Percentiles rank a stretch among this genome's conserved stretches.
phyloP scores from a whole-genome alignment of 2,888 invertebrate genomes.

The Drosophila anomalata region DNA sequence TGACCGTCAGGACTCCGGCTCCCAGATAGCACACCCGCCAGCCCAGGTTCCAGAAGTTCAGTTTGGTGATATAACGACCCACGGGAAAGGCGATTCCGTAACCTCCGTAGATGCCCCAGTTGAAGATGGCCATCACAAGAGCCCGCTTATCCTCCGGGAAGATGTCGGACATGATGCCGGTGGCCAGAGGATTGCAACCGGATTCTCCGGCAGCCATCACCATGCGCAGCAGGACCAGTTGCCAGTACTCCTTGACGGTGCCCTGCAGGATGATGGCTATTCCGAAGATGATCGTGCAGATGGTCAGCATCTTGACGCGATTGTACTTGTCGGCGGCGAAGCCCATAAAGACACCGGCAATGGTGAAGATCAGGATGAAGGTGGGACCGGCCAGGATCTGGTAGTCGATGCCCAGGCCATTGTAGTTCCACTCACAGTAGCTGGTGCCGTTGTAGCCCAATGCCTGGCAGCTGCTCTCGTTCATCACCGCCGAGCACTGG shows the following conservation, averaged over 20 bases:
- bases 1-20: slow-evolving; percentile 90
- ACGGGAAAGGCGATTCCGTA: slow-evolving; percentile 97
- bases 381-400: slow-evolving; percentile 96
- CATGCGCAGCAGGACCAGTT: slow-evolving; percentile 93
- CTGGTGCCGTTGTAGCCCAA: slow-evolving; percentile 88
- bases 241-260: slow-evolving; percentile 94
- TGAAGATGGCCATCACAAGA: slow-evolving; percentile 95
- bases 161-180: slow-evolving; percentile 92
- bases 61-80: slow-evolving; percentile 91
- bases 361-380: slow-evolving; percentile 95
- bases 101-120: slow-evolving; percentile 98
- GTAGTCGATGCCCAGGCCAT: slow-evolving; percentile 95
- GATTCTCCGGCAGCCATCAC: slow-evolving; percentile 94
- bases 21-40: slow-evolving; percentile 94
- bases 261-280: slow-evolving; percentile 94
- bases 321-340: slow-evolving; percentile 91
- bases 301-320: slow-evolving; percentile 89
- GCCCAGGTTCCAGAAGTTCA: slow-evolving; percentile 90
- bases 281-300: slow-evolving; percentile 92
- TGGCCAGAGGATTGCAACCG: slow-evolving; percentile 94
- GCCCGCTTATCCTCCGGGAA: slow-evolving; percentile 93
- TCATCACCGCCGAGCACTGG: slow-evolving; percentile 86
- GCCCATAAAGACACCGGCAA: slow-evolving; percentile 93
- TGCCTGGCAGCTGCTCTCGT: slow-evolving; percentile 87
- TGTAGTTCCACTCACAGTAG: slow-evolving; percentile 97